Conservation (phyloP, 2,888 invertebrate genomes). For the Mechanitis mazaeus region DNA sequence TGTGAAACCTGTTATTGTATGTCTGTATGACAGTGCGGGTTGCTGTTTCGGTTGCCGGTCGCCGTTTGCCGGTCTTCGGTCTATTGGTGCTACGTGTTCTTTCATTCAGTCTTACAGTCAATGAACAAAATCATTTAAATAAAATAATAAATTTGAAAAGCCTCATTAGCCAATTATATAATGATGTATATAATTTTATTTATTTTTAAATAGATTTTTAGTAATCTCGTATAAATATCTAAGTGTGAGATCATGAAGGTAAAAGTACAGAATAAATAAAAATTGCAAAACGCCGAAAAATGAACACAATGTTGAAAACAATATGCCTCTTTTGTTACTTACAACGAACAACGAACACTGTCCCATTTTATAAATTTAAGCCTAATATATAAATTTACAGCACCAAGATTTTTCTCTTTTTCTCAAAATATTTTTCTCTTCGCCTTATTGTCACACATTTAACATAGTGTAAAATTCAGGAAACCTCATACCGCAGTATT, state of each 20-base stretch:
- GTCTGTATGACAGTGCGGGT: constrained; percentile 44
- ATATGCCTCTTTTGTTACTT: constrained; percentile 75
- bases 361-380: constrained; percentile 73
- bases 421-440: constrained; percentile 74
- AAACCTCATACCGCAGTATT: constrained; percentile 70
- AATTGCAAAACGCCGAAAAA: constrained; percentile 65
- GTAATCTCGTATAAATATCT: constrained; percentile 76
- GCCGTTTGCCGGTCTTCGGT: constrained; percentile 23
- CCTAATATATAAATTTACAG: constrained; percentile 77
- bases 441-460: constrained; percentile 76
- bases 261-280: constrained; percentile 71
- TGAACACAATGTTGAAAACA: constrained; percentile 73
- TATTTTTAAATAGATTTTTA: constrained; percentile 62
- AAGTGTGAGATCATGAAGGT: constrained; percentile 74
- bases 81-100: constrained; percentile 64
- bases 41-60: constrained; percentile 23
- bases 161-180: constrained; percentile 74
- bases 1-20: constrained; percentile 27
- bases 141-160: constrained; percentile 66
- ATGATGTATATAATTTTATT: constrained; percentile 62
- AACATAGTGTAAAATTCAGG: constrained; percentile 72
- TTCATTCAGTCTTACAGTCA: constrained; percentile 66
- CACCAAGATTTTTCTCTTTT: constrained; percentile 75
- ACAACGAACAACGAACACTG: constrained; percentile 70
- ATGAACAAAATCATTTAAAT: constrained; percentile 62